Conservation (phyloP, 2,797 vertebrate species). For the Diplodus sargus region DNA sequence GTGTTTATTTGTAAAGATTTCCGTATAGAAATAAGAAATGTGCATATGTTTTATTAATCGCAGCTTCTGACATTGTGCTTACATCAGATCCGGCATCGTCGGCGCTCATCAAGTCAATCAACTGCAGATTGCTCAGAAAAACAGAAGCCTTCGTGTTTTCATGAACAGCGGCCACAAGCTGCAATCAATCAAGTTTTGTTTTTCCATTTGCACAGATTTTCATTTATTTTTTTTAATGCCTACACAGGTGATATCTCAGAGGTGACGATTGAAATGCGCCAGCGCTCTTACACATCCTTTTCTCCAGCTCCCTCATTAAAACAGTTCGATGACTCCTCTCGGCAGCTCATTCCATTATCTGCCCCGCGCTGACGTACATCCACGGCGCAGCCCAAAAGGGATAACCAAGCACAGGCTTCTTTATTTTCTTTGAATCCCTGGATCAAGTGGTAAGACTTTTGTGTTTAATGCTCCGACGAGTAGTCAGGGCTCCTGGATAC, state of each 20-base stretch:
- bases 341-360: constrained; percentile 57
- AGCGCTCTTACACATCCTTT: constrained; percentile 36
- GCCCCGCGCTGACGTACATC: constrained; percentile 50
- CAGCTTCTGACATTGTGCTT: not conserved
- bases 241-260: constrained; percentile 38
- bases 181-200: not conserved
- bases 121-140: no score
- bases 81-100: no score
- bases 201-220: not conserved
- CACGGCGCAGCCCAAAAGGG: constrained; percentile 57
- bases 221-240: not conserved
- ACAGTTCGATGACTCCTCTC: constrained; percentile 41
- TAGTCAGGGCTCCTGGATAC: constrained; percentile 65
- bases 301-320: constrained; percentile 57
- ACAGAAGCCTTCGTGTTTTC: not conserved
- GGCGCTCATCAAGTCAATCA: no score
- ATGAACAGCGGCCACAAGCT: not conserved
- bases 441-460: constrained; percentile 72
- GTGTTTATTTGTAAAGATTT: not conserved
- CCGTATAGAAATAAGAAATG: not conserved
- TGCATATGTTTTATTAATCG: no score
- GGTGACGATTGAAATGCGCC: constrained; percentile 58
- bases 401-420: constrained; percentile 54
- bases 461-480: constrained; percentile 62
- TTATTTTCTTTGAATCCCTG: constrained; percentile 72